Percentiles rank a stretch among this genome's conserved stretches.
phyloP scores from a whole-genome alignment of 2,797 vertebrate genomes.

The Parauchenoglanis ngamensis region DNA sequence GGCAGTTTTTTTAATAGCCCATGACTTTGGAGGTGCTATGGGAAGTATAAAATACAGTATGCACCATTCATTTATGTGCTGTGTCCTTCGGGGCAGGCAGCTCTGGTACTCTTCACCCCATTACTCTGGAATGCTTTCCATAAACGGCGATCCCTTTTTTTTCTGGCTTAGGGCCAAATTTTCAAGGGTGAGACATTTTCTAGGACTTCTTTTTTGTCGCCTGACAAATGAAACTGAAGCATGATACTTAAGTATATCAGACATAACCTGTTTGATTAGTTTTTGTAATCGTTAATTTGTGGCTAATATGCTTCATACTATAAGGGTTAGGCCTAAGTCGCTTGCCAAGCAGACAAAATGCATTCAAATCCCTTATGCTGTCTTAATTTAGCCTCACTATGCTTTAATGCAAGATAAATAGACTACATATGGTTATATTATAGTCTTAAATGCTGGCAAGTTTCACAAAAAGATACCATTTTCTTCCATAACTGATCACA shows the following conservation, averaged over 20 bases:
- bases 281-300: background rate
- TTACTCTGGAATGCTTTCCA: constrained; percentile 24
- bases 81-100: constrained; percentile 3
- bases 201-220: background rate
- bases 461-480: background rate
- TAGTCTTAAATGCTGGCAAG: background rate
- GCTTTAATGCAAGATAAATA: background rate
- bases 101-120: constrained; percentile 2
- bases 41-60: background rate
- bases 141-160: background rate
- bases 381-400: background rate
- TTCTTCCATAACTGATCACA: background rate
- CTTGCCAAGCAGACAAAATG: background rate
- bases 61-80: background rate
- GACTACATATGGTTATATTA: background rate
- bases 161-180: background rate
- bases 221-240: background rate
- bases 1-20: background rate
- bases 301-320: background rate
- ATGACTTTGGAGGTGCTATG: background rate
- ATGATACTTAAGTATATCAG: background rate
- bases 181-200: background rate
- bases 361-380: background rate
- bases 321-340: background rate
- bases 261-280: background rate